Percentiles rank a stretch among this genome's conserved stretches.
Evolutionary conservation across 1,140 invertebrate genomes (phyloP).

Genomic region (Triops longicaudatus): DNA sequence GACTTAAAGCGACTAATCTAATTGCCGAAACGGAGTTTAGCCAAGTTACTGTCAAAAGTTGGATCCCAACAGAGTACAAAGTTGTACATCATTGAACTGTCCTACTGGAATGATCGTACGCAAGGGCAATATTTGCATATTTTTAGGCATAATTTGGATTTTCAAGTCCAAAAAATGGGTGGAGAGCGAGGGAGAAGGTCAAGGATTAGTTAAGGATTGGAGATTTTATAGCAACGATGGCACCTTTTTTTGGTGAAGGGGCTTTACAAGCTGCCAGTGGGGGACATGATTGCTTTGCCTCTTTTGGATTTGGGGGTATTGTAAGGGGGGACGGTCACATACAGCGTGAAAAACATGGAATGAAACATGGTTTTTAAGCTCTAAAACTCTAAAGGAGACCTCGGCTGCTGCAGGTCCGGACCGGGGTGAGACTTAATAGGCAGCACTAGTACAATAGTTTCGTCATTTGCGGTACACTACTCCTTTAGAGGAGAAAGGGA

Average conservation of each 20-base stretch:
- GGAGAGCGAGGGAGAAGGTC: not conserved
- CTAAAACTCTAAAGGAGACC: no score
- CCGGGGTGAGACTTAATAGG: no score
- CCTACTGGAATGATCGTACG: no score
- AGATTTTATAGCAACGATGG: not conserved
- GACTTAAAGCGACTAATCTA: no score
- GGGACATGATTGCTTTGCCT: not conserved
- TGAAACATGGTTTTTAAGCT: not conserved
- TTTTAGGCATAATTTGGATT: not conserved
- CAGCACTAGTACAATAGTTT: no score
- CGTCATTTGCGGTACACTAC: no score
- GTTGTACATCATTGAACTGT: no score
- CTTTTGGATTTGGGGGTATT: not conserved
- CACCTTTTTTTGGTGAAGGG: not conserved
- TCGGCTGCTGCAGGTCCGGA: no score
- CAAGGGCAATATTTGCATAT: not conserved
- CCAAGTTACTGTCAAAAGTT: not conserved
- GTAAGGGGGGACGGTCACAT: not conserved
- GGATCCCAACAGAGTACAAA: no score
- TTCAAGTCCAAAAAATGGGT: not conserved
- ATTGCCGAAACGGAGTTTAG: no score
- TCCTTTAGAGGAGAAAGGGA: no score
- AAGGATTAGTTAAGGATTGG: not conserved
- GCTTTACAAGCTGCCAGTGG: not conserved
- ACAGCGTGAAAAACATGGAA: not conserved